A percentile compares a stretch with the other conserved stretches of the same genome.
These are phyloP conservation scores for Campoletis raptor DNA, from an alignment of 2,888 invertebrate genomes.

Conservation along the genomic window DNA sequence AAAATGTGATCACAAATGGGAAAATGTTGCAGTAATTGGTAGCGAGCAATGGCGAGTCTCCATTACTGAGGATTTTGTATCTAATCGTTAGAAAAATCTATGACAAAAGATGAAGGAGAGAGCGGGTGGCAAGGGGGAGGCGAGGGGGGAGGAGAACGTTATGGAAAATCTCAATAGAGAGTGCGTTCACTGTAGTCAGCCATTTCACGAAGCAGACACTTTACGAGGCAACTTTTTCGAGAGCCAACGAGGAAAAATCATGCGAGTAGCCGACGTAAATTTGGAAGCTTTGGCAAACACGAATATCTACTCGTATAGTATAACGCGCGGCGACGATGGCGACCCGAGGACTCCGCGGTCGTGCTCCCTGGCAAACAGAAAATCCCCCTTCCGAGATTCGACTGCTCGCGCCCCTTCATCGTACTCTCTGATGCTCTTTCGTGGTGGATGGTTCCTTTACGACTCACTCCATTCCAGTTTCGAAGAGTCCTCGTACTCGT, in stretches of 20 bases:
- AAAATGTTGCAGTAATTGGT: conserved; percentile 13
- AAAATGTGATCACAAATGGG: conserved; percentile 11
- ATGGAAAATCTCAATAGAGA: conserved; percentile 56
- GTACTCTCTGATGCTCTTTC: conserved; percentile 23
- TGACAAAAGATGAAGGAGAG: conserved; percentile 16
- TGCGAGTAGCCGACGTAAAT: conserved; percentile 64
- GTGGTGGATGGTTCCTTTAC: conserved; percentile 57
- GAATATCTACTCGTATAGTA: conserved; percentile 65
- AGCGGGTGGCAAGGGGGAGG: neutral
- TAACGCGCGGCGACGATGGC: conserved; percentile 48
- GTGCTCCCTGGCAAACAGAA: conserved; percentile 62
- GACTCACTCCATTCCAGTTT: conserved; percentile 57
- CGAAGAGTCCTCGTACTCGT: conserved; percentile 37
- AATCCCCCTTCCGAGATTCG: conserved; percentile 46
- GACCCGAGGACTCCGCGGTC: conserved; percentile 50
- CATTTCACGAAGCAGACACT: conserved; percentile 60
- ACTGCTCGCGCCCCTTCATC: conserved; percentile 53
- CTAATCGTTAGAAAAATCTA: conserved; percentile 58
- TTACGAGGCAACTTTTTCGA: conserved; percentile 67
- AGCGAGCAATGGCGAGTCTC: conserved; percentile 37
- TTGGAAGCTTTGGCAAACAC: conserved; percentile 67
- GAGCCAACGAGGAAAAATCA: conserved; percentile 68
- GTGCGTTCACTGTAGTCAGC: conserved; percentile 58
- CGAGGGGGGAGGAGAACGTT: conserved; percentile 11
- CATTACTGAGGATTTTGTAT: conserved; percentile 35